Base-by-base conservation (phyloP, 1,140 invertebrate species). In the Eriocheir sinensis region DNA sequence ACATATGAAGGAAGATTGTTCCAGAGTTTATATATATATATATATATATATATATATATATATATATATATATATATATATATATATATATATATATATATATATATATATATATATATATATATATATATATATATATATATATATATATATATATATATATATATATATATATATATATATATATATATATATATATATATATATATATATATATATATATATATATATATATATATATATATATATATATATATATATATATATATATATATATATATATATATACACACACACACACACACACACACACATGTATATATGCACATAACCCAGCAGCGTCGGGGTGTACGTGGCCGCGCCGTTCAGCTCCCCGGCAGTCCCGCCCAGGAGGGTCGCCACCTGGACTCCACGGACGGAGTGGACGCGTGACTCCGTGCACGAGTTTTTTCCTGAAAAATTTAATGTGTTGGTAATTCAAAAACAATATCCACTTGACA, bases 41-140 rank as follows among this genome's bases (percentile, higher is more conserved):
- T 88, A 88, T 88, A 88, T 88, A 88, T 88, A 88, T 40, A 88
- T 88, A 88, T 88, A 88, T 40, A 88, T 88, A 88, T 88, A 88
- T 88, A 88, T 88, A 88, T 88, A 88, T 88, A 40, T 32, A 88
- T 88, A 88, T 32, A 88, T 88, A 88, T 88, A 88, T 88, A 88
- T 88, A 88, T 88, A 88, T 88, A 88, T 88, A 88, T 88, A 88
- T 88, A 88, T 41, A 41, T 88, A 88, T 88, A 41, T 88, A 88
- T 40, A 88, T 88, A 41, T 88, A 41, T 88, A 88, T 88, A 88
- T 88, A 41, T 88, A 36, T 88, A 88, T 88, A 88, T 88, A 41
- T 88, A 40, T 32, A 88, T 88, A 88, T 88, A 88, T 88, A 88
- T 88, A 88, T 88, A 88, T 88, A 88, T 88, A 88, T 88, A 88